Conservation (phyloP, 2,888 invertebrate genomes). For the Phlogophora meticulosa region DNA sequence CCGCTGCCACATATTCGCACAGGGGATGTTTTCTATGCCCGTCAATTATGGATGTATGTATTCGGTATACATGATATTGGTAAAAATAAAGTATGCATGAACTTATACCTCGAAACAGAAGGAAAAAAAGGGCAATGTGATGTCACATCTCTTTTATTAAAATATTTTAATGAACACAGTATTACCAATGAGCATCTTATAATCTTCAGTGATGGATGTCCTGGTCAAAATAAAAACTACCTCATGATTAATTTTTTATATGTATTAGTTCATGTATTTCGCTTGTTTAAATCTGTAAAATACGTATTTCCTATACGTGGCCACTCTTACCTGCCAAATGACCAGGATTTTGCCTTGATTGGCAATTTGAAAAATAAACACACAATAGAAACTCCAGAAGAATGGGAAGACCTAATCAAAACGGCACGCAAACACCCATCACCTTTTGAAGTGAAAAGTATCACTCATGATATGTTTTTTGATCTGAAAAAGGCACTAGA, state of each 20-base stretch:
- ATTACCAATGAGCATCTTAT: constrained; percentile 12
- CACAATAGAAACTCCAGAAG: constrained; percentile 26
- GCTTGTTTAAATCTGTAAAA: too few relatives aligned
- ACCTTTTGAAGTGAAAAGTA: too few relatives aligned
- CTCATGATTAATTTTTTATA: too few relatives aligned
- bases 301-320: too few relatives aligned
- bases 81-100: constrained; percentile 28
- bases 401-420: too few relatives aligned
- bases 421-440: too few relatives aligned
- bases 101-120: constrained; percentile 29
- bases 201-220: constrained; percentile 29
- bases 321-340: constrained; percentile 32
- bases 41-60: constrained; percentile 39
- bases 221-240: too few relatives aligned
- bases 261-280: too few relatives aligned
- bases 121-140: constrained; percentile 33
- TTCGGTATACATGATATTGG: constrained; percentile 44
- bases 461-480: too few relatives aligned
- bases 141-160: constrained; percentile 33
- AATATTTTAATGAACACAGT: constrained; percentile 26
- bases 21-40: constrained; percentile 42
- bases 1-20: constrained; percentile 42
- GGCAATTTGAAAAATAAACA: constrained; percentile 31
- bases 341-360: constrained; percentile 30
- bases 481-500: too few relatives aligned